Conservation (phyloP, 2,113 vertebrate species). For the Ovibos moschatus region DNA sequence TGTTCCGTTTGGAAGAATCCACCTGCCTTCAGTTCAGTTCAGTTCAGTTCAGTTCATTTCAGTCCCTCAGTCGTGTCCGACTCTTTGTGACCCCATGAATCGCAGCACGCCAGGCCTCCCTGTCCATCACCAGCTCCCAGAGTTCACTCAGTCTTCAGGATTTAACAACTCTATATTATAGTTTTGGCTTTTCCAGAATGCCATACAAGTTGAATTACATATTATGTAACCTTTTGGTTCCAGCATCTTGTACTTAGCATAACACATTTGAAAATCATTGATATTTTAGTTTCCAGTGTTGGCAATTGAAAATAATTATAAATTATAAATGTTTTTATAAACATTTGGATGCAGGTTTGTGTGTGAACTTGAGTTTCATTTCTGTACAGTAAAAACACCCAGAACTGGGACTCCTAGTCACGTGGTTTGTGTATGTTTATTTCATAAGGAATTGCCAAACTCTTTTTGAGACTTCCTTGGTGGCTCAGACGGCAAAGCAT, state of each 20-base stretch:
- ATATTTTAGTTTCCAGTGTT: background rate
- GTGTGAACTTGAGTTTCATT: background rate
- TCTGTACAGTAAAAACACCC: background rate
- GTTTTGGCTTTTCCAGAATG: background rate
- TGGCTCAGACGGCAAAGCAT: background rate
- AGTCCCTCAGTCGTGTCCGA: too few species aligned
- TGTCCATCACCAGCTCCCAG: too few species aligned
- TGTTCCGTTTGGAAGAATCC: background rate
- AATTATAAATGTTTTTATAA: background rate
- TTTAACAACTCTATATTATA: background rate
- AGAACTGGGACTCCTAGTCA: background rate
- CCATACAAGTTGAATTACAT: background rate
- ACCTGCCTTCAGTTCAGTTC: too few species aligned
- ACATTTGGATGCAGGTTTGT: background rate
- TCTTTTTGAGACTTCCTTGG: background rate
- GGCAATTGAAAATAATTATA: background rate
- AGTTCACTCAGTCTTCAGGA: background rate
- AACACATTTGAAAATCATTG: background rate
- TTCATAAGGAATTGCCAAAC: background rate
- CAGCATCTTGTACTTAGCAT: background rate
- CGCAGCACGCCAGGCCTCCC: too few species aligned
- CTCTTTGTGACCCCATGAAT: too few species aligned
- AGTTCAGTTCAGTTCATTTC: too few species aligned
- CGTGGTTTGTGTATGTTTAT: background rate
- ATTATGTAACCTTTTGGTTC: background rate